Evolutionary conservation across 2,888 invertebrate species (phyloP), one percentile per base, ranked within the genome.

Genomic region (Heliconius ismenius): DNA sequence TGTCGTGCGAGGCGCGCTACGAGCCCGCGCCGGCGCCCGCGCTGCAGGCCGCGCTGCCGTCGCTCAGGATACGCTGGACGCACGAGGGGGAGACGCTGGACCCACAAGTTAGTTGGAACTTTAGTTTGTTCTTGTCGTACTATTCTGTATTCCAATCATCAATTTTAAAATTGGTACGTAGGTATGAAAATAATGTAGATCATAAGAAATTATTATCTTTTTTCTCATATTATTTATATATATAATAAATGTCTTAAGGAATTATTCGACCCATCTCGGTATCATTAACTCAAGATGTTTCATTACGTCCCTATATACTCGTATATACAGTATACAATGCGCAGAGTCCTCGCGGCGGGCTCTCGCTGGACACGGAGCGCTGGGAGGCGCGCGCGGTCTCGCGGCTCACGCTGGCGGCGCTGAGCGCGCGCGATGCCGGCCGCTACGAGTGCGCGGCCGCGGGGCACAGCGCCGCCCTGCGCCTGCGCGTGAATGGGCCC

Each of bases 291-390:
- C 28, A 28, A 28, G 28, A 28, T 28, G 28, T 28, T 28, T 28
- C 28, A 4, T 28, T 28, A 28, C 28, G 28, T 28, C 28, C 28
- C 28, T 28, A 28, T 28, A 28, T 28, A 28, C 28, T 28, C 28
- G 4, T 28, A 28, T 28, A 28, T 28, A 28, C 28, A 28, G 28
- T 28, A 62, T 62, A 6, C 15, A 26, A 26, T 62, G 43, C 83
- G 39, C 83, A 87, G 88, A 83, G 85, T 62, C 32, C 77, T 4
- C 86, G 87, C 75, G 95, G 95, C 79, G 95, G 95, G 77, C 95
- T 96, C 85, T 95, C 95, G 81, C 95, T 96, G 83, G 95, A 96
- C 86, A 95, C 96, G 80, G 95, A 95, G 89, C 95, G 95, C 80
- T 95, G 95, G 84, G 92, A 95, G 82, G 92, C 94, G 74, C 92